Percentiles rank a stretch among this genome's conserved stretches.
phyloP scores from a whole-genome alignment of 2,113 vertebrate genomes.

The Lepus europaeus region DNA sequence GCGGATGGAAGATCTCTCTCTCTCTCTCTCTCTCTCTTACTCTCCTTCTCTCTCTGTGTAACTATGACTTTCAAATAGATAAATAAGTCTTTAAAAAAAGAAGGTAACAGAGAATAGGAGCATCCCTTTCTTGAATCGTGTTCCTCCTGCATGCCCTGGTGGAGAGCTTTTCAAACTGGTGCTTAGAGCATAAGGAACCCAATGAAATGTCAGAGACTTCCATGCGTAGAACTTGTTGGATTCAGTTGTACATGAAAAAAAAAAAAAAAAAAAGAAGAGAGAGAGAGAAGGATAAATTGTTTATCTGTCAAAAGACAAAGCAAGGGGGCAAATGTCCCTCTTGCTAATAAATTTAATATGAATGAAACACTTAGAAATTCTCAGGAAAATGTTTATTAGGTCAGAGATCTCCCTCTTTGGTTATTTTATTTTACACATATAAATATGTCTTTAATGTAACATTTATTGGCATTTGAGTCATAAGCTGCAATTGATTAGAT shows the following conservation, averaged over 20 bases:
- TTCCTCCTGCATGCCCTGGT: neutral
- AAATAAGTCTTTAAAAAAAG: too few species aligned
- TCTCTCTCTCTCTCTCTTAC: too few species aligned
- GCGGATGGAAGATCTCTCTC: too few species aligned
- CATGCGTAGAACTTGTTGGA: neutral
- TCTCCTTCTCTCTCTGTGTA: too few species aligned
- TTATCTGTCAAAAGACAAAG: neutral
- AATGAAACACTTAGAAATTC: constrained; percentile 39
- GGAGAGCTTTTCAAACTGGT: neutral
- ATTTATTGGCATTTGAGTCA: neutral
- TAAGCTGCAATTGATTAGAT: constrained; percentile 11
- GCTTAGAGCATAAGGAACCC: neutral
- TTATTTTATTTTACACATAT: neutral
- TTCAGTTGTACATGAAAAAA: neutral
- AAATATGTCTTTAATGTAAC: neutral
- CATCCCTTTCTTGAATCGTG: neutral
- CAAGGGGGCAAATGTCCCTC: neutral
- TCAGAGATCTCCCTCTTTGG: neutral
- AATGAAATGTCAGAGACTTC: neutral
- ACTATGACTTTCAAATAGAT: too few species aligned
- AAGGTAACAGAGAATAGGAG: too few species aligned
- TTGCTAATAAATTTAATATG: neutral
- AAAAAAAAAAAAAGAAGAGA: neutral
- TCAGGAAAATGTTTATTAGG: neutral
- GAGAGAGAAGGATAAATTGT: too few species aligned